Conservation (phyloP, 2,888 invertebrate genomes). For the Lepidochrysops patricia region DNA sequence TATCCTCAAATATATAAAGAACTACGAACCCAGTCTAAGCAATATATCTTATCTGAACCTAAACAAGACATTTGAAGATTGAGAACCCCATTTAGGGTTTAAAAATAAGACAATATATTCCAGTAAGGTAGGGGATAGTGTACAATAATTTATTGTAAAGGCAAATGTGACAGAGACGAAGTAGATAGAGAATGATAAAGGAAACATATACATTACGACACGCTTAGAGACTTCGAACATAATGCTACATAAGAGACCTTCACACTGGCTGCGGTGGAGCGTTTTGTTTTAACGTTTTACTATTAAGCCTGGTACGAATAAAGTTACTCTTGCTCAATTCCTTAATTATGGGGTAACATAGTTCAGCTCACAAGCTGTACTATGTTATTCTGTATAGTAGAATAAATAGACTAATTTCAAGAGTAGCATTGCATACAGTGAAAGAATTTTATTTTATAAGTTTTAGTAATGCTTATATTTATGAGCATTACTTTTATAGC, state of each 20-base stretch:
- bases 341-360: too few species aligned
- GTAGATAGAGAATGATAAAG: conserved; percentile 2
- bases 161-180: conserved; percentile 11
- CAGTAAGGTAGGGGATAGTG: not conserved
- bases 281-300: not conserved
- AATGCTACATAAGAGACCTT: not conserved
- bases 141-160: conserved; percentile 4
- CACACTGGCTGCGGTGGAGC: not conserved
- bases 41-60: not conserved
- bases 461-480: too few species aligned
- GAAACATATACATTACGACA: conserved; percentile 6
- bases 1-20: too few species aligned
- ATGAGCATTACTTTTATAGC: too few species aligned
- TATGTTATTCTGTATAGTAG: too few species aligned
- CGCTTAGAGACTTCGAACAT: not conserved
- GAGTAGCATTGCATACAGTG: too few species aligned
- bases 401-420: too few species aligned
- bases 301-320: too few species aligned
- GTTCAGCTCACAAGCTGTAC: too few species aligned
- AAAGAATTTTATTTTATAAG: too few species aligned
- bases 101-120: conserved; percentile 10
- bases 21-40: not conserved
- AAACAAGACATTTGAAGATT: not conserved
- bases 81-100: not conserved
- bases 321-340: too few species aligned